phyloP scores from a whole-genome alignment of 1,140 invertebrate genomes.

The Triops cancriformis region DNA sequence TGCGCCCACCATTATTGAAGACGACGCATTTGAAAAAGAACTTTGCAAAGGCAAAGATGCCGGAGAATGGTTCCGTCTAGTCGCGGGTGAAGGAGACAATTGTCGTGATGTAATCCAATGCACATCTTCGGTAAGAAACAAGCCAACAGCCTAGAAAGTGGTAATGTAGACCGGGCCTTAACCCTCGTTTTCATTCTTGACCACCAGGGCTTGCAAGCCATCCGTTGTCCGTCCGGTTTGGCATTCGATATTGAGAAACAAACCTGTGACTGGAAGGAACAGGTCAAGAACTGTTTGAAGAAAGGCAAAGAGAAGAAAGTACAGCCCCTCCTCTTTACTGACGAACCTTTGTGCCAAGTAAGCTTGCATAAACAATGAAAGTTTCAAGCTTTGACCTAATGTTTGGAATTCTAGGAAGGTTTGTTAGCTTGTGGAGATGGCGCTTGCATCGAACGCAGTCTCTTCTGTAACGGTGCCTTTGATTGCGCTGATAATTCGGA shows the following conservation, averaged over 20 bases:
- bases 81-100: constrained; percentile 79
- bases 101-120: constrained; percentile 93
- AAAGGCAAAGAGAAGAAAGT: constrained; percentile 84
- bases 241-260: constrained; percentile 94
- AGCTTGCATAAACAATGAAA: constrained; percentile 19
- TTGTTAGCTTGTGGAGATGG: constrained; percentile 78
- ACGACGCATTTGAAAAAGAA: constrained; percentile 72
- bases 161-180: neutral
- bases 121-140: constrained; percentile 61
- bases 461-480: constrained; percentile 89
- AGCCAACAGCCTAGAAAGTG: neutral
- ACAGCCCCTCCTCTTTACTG: constrained; percentile 78
- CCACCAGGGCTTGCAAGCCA: constrained; percentile 73
- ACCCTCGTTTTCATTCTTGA: constrained; percentile 16
- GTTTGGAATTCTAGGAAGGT: constrained; percentile 48
- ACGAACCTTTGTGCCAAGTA: constrained; percentile 71
- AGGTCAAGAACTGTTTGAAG: constrained; percentile 84
- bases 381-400: neutral
- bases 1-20: constrained; percentile 25
- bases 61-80: constrained; percentile 89
- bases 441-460: constrained; percentile 73
- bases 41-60: constrained; percentile 89
- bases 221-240: constrained; percentile 83
- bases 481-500: constrained; percentile 83
- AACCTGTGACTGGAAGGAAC: constrained; percentile 89